Conservation (phyloP, 2,888 invertebrate species). For the Busseola fusca region DNA sequence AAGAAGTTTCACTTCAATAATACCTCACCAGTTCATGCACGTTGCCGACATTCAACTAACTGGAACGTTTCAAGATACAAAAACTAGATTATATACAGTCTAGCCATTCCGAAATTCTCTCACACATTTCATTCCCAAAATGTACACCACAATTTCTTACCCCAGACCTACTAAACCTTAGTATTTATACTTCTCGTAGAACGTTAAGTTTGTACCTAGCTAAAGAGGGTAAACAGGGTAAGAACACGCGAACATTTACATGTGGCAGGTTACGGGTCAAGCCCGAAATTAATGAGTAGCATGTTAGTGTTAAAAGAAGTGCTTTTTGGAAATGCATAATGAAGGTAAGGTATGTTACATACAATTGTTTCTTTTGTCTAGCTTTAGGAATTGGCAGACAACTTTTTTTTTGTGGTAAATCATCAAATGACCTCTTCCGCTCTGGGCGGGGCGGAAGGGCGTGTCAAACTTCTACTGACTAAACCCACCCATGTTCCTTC, state of each 20-base stretch:
- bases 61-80: neutral
- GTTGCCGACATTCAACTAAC: neutral
- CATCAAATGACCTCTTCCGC: too few species aligned
- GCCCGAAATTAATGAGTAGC: constrained; percentile 25
- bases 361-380: neutral
- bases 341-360: neutral
- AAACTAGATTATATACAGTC: constrained; percentile 1
- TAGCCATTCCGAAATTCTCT: constrained; percentile 5
- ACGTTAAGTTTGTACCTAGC: constrained; percentile 18
- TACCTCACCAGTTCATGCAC: neutral
- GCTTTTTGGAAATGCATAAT: neutral
- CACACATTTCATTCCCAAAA: constrained; percentile 23
- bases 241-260: constrained; percentile 48
- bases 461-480: too few species aligned
- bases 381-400: neutral
- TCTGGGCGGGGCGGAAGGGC: too few species aligned
- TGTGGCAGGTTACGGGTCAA: constrained; percentile 14
- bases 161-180: constrained; percentile 9
- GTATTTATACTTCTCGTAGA: constrained; percentile 32
- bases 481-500: too few species aligned
- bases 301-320: neutral
- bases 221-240: constrained; percentile 17
- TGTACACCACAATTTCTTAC: constrained; percentile 12
- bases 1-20: too few species aligned
- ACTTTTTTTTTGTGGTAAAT: too few species aligned